Evolutionary conservation across 2,888 invertebrate species (phyloP), one percentile per base, ranked within the genome.

Genomic region (Eupeodes latifasciatus): DNA sequence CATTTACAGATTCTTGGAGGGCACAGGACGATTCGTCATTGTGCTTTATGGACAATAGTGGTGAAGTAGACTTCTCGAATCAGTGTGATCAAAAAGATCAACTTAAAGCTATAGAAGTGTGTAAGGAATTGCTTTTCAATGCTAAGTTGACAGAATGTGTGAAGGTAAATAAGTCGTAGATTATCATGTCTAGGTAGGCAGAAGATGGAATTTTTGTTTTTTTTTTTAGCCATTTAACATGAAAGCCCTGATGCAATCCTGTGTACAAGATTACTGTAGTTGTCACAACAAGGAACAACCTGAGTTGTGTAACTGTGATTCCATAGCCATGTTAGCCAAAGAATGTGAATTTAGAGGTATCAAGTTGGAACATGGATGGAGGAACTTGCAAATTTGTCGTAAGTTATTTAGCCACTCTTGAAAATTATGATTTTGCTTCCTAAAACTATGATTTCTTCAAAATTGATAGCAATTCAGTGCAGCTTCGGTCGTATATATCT

Each of bases 341-440:
- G 97, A 97, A 90, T 98, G 98, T 91, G 94, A 94, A 5, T 94
- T 96, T 5, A 95, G 95, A 75, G 96, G 96, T 2, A 93, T 96
- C 0, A 94, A 94, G 34, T 93, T 96, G 84, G 94, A 96, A 90
- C 94, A 95, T 72, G 95, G 95, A 59, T 98, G 98, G 98, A 95
- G 98, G 71, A 96, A 96, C 91, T 94, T 95, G n/a, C 95, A 96
- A 10, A 95, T 96, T 64, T 98, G 98, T 92, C 97, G 98, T 98
- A 94, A 96, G 97, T 95, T 27, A 27, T 12, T 36, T 1, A 34
- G 14, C 4, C 11, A 3, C 3, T 36, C 34, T n/a, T 6, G 16
- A 14, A 1, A 16, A 5, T 2, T 16, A 1, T 40, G 4, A 7
- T 53, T 36, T 0, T 1, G 9, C 4, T 6, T 9, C 9, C 4